Percentiles rank a stretch among this genome's conserved stretches.
These are phyloP conservation scores for Calidris pugnax DNA, from an alignment of 2,113 vertebrate species.

Conservation along the genomic window DNA sequence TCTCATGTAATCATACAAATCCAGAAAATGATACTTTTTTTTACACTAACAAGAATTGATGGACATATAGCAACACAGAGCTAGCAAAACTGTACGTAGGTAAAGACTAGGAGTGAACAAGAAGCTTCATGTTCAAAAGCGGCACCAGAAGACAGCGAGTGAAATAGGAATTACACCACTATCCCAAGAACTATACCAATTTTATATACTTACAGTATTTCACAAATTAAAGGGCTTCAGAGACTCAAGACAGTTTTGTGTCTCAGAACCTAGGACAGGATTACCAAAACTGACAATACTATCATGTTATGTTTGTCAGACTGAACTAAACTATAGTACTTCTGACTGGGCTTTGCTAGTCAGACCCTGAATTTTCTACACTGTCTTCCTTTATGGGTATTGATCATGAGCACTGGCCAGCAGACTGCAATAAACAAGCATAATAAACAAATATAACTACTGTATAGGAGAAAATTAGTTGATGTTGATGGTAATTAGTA, in stretches of 20 bases:
- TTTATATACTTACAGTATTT: neutral
- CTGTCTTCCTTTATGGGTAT: slow-evolving; percentile 27
- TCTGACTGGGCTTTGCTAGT: neutral
- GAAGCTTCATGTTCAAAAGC: neutral
- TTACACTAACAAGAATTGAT: neutral
- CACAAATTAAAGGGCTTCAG: neutral
- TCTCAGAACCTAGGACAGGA: neutral
- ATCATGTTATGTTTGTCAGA: neutral
- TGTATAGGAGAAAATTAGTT: slow-evolving; percentile 19
- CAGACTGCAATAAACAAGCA: slow-evolving; percentile 4
- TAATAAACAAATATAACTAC: slow-evolving; percentile 37
- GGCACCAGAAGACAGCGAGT: neutral
- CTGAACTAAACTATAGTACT: neutral
- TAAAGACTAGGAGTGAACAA: neutral
- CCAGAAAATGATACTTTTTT: neutral
- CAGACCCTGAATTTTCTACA: neutral
- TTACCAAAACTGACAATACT: neutral
- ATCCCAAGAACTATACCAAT: neutral
- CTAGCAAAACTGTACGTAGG: neutral
- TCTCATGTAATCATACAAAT: neutral
- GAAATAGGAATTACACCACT: neutral
- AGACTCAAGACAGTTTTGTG: neutral
- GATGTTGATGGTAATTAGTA: slow-evolving; percentile 36
- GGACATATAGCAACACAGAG: neutral
- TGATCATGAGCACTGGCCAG: slow-evolving; percentile 13